phyloP scores from a whole-genome alignment of 1,140 invertebrate species.

The Euura lappo region DNA sequence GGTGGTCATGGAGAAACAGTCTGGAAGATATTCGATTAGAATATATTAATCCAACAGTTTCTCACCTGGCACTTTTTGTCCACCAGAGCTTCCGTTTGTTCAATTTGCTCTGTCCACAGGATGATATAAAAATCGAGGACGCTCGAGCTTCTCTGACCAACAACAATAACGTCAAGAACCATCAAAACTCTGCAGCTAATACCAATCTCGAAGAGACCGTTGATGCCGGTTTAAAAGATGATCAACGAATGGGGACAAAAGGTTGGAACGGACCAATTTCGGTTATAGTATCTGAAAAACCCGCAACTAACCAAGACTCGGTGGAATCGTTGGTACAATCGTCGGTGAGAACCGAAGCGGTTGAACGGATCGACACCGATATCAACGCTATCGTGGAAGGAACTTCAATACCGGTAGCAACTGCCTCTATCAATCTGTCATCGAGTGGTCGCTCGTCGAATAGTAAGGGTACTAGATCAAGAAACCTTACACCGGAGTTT shows the following conservation, averaged over 20 bases:
- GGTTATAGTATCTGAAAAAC: too few species aligned
- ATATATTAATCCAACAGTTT: background rate
- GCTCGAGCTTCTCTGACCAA: constrained; percentile 43
- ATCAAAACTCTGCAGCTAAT: constrained; percentile 42
- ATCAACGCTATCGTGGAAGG: too few species aligned
- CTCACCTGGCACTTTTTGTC: background rate
- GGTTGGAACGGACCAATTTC: background rate
- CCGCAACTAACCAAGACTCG: too few species aligned
- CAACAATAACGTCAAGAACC: constrained; percentile 49
- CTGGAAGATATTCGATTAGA: too few species aligned
- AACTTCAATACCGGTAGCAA: too few species aligned
- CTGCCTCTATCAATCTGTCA: too few species aligned
- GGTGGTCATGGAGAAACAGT: too few species aligned
- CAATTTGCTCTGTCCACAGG: constrained; percentile 44
- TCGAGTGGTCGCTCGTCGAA: too few species aligned
- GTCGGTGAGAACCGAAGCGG: too few species aligned
- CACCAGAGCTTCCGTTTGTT: background rate
- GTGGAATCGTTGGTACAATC: too few species aligned
- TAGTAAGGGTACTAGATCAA: background rate
- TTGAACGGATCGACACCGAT: too few species aligned
- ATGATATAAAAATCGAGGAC: constrained; percentile 42
- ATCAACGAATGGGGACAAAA: background rate
- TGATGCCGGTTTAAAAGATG: background rate
- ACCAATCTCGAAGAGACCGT: constrained; percentile 29
- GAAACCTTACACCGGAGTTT: background rate